phyloP scores from a whole-genome alignment of 2,888 invertebrate genomes.

The Leptopilina drosophilae region DNA sequence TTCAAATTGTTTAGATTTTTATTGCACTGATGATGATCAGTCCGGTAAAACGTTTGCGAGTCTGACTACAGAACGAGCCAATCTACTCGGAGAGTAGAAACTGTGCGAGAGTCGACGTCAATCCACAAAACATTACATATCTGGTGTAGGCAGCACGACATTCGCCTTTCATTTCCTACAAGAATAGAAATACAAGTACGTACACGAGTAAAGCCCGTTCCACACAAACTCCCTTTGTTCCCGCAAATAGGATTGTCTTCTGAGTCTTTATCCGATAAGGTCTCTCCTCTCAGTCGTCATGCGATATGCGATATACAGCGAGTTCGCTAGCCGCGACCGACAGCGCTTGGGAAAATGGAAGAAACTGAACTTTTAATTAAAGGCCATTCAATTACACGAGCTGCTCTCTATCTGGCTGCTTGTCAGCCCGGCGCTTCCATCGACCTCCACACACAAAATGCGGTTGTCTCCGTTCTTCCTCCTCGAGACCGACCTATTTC shows the following conservation, averaged over 20 bases:
- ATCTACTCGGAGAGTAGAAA: conserved; percentile 43
- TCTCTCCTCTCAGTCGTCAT: conserved; percentile 52
- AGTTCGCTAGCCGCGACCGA: conserved; percentile 27
- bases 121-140: conserved; percentile 40
- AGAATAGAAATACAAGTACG: conserved; percentile 17
- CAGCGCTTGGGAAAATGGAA: conserved; percentile 51
- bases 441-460: conserved; percentile 25
- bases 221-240: conserved; percentile 11
- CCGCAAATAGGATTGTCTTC: conserved; percentile 56
- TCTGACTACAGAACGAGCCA: conserved; percentile 42
- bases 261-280: conserved; percentile 60
- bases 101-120: conserved; percentile 31
- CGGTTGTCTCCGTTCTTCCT: conserved; percentile 35
- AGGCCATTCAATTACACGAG: conserved; percentile 50
- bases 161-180: conserved; percentile 36
- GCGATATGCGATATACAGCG: conserved; percentile 46
- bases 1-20: too few relatives aligned
- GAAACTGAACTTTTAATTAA: conserved; percentile 69
- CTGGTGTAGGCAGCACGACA: conserved; percentile 36
- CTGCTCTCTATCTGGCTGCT: conserved; percentile 39
- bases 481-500: conserved; percentile 57
- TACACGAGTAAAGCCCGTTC: conserved; percentile 7
- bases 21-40: too few relatives aligned
- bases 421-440: conserved; percentile 23
- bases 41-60: too few relatives aligned